Evolutionary conservation across 2,797 vertebrate species (phyloP).

Genomic region (Cottoperca gobio): DNA sequence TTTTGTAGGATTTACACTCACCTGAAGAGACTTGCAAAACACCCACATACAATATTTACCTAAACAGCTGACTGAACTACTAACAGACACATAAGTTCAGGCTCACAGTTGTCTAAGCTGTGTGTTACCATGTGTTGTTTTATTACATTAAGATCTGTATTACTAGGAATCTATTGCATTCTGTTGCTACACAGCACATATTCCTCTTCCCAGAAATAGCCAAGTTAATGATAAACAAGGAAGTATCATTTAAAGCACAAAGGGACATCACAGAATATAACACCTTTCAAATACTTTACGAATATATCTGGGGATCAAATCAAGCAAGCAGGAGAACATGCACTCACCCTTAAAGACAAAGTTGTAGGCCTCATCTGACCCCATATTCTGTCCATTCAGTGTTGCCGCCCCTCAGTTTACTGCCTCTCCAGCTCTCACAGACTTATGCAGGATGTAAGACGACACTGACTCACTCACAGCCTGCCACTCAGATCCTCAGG

Average conservation of each 20-base stretch:
- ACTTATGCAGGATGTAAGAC: slow-evolving; percentile 51
- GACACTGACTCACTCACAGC: slow-evolving; percentile 47
- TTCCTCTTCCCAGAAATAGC: neutral
- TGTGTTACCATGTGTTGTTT: neutral
- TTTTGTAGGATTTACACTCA: neutral
- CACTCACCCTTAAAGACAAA: slow-evolving; percentile 97
- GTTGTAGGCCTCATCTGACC: slow-evolving; percentile 91
- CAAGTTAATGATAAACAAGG: slow-evolving; percentile 58
- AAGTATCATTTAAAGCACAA: slow-evolving; percentile 31
- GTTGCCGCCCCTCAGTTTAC: slow-evolving; percentile 38
- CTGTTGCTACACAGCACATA: slow-evolving; percentile 5
- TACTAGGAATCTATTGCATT: neutral
- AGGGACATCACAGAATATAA: neutral
- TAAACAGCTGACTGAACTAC: slow-evolving; percentile 5
- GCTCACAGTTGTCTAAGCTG: neutral
- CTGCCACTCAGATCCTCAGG: slow-evolving; percentile 23
- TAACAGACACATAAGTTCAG: neutral
- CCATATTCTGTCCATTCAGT: slow-evolving; percentile 84
- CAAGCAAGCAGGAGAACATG: neutral
- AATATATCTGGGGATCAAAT: neutral
- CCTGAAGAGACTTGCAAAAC: neutral
- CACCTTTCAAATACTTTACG: neutral
- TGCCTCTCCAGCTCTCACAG: slow-evolving; percentile 40
- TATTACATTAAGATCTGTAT: neutral
- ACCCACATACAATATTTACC: neutral